Evolutionary conservation across 2,888 invertebrate genomes (phyloP), one percentile per base, ranked within the genome.

Genomic region (Lithosia quadra): DNA sequence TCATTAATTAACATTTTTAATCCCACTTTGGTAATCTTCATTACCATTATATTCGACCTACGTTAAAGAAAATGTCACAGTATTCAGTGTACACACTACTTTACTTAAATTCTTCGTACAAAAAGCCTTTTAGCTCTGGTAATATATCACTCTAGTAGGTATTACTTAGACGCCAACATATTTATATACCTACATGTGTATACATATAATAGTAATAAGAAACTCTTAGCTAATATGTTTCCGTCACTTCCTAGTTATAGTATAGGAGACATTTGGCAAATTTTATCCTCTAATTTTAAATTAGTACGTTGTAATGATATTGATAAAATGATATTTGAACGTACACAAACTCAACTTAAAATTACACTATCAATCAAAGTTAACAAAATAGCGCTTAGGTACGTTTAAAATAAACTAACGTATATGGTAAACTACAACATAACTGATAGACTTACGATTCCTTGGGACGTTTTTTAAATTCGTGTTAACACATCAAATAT

Each of bases 111-210:
- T 55, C 34, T 49, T 43, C 10, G 10, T 4, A 64, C 68, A 68
- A 68, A 64, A 66, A 68, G 39, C 64, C 60, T 64, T 68, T 64
- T 33, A 64, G 55, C 33, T 61, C 1, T 15, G 18, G 60, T 60
- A 33, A 68, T 64, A 64, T 64, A 64, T 68, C 64, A 64, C 60
- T 53, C 18, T 58, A n/a, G 28, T 56, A 4, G 57, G 49, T 63
- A 59, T 22, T 28, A 55, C 33, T 39, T 22, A 60, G n/a, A 21
- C 1, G n/a, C 21, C 21, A 0, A 28, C 15, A 33, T 58, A 33
- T 2, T 9, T 13, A 57, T 15, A 24, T 22, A 15, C n/a, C n/a
- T 56, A 56, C 24, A 13, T 57, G 18, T 18, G 33, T 33, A 18
- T 33, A 8, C 39, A 39, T 60, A 21, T 36, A 18, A 58, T 58